Percentiles rank a stretch among this genome's conserved stretches.
These are phyloP conservation scores for Drosophila murphyi DNA, from an alignment of 1,140 invertebrate species.

Conservation along the genomic window DNA sequence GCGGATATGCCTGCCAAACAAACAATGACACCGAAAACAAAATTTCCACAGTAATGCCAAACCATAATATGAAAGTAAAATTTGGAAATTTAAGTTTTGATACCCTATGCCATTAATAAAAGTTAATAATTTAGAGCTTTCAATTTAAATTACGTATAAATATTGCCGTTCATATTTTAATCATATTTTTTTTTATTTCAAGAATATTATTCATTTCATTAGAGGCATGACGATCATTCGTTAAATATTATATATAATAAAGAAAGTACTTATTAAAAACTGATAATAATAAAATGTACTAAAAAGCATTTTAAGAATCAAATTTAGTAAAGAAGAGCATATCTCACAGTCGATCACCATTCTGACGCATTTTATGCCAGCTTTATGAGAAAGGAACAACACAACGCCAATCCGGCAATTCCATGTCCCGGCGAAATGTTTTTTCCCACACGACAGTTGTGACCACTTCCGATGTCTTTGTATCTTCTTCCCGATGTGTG, in stretches of 20 bases:
- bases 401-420: conserved; percentile 14
- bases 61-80: background rate
- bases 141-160: background rate
- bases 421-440: conserved; percentile 31
- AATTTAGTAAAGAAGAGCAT: background rate
- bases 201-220: too few relatives aligned
- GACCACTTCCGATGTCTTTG: conserved; percentile 27
- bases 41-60: conserved; percentile 9
- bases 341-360: conserved; percentile 17
- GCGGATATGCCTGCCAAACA: conserved; percentile 36
- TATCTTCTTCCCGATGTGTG: conserved; percentile 10
- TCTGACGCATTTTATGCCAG: conserved; percentile 4
- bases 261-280: too few relatives aligned
- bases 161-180: background rate
- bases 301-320: too few relatives aligned
- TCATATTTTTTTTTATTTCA: background rate
- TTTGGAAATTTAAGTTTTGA: background rate
- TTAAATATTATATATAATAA: too few relatives aligned
- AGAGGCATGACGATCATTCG: too few relatives aligned
- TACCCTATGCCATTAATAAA: background rate
- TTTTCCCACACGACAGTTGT: conserved; percentile 28
- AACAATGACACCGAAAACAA: conserved; percentile 23
- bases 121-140: background rate
- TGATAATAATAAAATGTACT: too few relatives aligned
- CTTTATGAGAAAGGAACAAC: conserved; percentile 2